Base-by-base conservation (phyloP, 1,140 invertebrate genomes). In the Aphelinus atriplicis region DNA sequence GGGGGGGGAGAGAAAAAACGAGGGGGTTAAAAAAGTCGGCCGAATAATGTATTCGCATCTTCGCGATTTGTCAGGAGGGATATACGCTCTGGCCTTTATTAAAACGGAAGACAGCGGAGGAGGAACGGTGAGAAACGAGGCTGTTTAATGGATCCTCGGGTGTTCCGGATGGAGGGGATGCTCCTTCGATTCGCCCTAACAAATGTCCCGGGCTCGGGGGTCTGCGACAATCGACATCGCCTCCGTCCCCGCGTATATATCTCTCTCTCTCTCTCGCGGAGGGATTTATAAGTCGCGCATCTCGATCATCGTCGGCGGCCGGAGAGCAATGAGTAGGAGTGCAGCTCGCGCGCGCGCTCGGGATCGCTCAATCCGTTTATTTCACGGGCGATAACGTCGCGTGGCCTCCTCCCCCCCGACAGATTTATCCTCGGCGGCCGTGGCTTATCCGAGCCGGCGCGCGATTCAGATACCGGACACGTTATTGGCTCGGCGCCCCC, bases 311-410 rank as follows among this genome's bases (percentile, higher is more conserved):
- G 63, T 4, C 47, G 9, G 45, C 42, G 46, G 45, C 42, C 4
- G 3, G 47, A 9, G 9, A 42, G 42, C 71, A 51, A 73, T 61
- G 63, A 67, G 42, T 46, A 58, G 55, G 43, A 10, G 57, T n/a
- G 46, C 42, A 7, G 53, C 26, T 26, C 26, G 26, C 26, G 26
- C 26, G 26, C 26, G 26, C 26, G 26, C 26, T 26, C 26, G 26
- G 61, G 48, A 47, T 10, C 7, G 57, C 43, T 58, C 65, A 10
- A 71, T 65, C 50, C 62, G 67, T 69, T 75, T 66, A 71, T 71
- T 71, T 75, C 68, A 66, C 74, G 74, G 55, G 66, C 55, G 67
- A 75, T 75, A 75, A 66, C 74, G 63, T 66, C 46, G 26, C 55
- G 50, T 26, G 26, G 26, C 26, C 26, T 26, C 26, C 45, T 3